Percentiles rank a stretch among this genome's conserved stretches.
phyloP scores from a whole-genome alignment of 2,888 invertebrate species.

The Epinotia nisella region DNA sequence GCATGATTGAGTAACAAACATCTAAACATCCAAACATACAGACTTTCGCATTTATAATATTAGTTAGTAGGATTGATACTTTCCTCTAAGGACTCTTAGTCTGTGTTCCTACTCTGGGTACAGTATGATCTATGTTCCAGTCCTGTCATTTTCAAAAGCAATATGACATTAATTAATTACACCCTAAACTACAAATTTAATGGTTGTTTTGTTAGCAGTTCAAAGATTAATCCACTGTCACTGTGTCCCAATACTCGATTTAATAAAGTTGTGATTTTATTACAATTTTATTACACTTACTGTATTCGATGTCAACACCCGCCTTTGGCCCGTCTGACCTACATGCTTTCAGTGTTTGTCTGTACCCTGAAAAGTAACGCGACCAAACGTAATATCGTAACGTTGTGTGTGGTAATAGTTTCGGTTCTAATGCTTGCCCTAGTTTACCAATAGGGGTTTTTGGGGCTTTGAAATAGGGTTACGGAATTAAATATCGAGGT shows the following conservation, averaged over 20 bases:
- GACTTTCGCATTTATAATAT: too few relatives aligned
- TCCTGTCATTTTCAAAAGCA: conserved; percentile 3
- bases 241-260: conserved; percentile 42
- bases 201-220: conserved; percentile 21
- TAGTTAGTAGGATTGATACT: too few relatives aligned
- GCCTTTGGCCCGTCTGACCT: conserved; percentile 56
- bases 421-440: conserved; percentile 36
- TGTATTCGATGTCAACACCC: conserved; percentile 19
- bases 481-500: conserved; percentile 35
- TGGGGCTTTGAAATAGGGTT: conserved; percentile 45
- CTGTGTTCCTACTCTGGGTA: too few relatives aligned
- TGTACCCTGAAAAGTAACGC: conserved; percentile 65
- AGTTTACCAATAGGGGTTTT: conserved; percentile 43
- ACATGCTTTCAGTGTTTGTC: conserved; percentile 57
- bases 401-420: conserved; percentile 34
- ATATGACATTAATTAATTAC: conserved; percentile 11
- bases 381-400: conserved; percentile 57
- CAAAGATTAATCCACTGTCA: conserved; percentile 30
- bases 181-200: conserved; percentile 5
- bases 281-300: conserved; percentile 3
- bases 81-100: too few relatives aligned
- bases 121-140: too few relatives aligned
- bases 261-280: conserved; percentile 43
- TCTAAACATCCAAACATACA: too few relatives aligned
- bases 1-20: too few relatives aligned